Percentiles rank a stretch among this genome's conserved stretches.
These are phyloP conservation scores for Carettochelys insculpta DNA, from an alignment of 2,113 vertebrate genomes.

Conservation along the genomic window DNA sequence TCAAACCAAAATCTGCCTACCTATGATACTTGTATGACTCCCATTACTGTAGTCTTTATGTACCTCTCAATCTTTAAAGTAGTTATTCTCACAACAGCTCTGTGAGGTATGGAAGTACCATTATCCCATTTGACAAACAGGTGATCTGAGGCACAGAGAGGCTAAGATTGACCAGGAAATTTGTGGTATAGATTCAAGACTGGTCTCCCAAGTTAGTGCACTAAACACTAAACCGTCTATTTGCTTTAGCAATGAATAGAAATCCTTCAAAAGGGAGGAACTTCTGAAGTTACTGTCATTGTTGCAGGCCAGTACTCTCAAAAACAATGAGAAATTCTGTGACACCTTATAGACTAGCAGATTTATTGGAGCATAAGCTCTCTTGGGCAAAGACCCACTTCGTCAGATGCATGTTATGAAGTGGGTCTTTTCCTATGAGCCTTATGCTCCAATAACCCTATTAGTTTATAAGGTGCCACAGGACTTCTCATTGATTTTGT, in stretches of 20 bases:
- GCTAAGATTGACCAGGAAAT: neutral
- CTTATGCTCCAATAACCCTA: too few species aligned
- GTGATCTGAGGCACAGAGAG: neutral
- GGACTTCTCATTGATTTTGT: too few species aligned
- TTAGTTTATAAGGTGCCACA: too few species aligned
- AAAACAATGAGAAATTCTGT: too few species aligned
- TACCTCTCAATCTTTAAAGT: rapidly evolving
- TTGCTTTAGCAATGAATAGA: neutral
- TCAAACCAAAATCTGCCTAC: neutral
- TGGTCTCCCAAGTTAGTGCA: neutral
- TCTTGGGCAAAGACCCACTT: too few species aligned
- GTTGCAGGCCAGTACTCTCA: too few species aligned
- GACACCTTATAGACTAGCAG: too few species aligned
- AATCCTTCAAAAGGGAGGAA: neutral
- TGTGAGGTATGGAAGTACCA: neutral
- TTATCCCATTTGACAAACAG: neutral
- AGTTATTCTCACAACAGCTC: rapidly evolving
- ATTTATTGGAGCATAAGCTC: too few species aligned
- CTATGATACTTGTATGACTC: neutral
- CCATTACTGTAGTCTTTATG: neutral
- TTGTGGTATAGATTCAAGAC: neutral
- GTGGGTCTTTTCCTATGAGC: too few species aligned
- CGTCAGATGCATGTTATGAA: too few species aligned
- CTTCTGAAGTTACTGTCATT: neutral
- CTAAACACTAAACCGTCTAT: neutral